These are phyloP conservation scores for Gadopsis marmoratus DNA, from an alignment of 2,797 vertebrate genomes.

Conservation along the genomic window DNA sequence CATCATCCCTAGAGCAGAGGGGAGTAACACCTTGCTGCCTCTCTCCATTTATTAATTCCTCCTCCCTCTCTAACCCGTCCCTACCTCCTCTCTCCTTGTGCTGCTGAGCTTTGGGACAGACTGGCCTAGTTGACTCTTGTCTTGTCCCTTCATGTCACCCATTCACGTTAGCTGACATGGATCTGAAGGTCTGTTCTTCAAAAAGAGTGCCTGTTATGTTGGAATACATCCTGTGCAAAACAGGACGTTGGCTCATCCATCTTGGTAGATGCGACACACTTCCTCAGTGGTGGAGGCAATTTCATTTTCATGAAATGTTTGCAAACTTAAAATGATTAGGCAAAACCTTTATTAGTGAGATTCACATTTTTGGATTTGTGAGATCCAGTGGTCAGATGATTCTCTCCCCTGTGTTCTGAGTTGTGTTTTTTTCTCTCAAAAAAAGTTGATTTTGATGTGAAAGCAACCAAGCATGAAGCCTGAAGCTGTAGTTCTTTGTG, in stretches of 20 bases:
- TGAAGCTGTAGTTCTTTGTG: constrained; percentile 1
- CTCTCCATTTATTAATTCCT: constrained; percentile 33
- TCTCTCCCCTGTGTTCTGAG: not conserved
- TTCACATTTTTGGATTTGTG: not conserved
- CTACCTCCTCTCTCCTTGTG: constrained; percentile 4
- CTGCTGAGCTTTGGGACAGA: constrained; percentile 10
- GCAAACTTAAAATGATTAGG: not conserved
- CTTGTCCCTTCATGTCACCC: not conserved
- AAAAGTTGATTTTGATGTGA: not conserved
- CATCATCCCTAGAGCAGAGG: constrained; percentile 63
- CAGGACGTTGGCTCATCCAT: not conserved
- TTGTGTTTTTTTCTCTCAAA: too few relatives aligned
- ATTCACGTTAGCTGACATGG: constrained; percentile 1
- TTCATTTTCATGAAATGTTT: not conserved
- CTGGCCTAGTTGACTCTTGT: not conserved
- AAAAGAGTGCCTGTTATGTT: not conserved
- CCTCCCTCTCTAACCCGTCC: constrained; percentile 24
- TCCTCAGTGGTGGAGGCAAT: not conserved
- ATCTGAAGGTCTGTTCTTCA: constrained; percentile 9
- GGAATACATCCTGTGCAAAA: not conserved
- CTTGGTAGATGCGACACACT: not conserved
- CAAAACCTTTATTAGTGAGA: not conserved
- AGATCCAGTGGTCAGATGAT: not conserved
- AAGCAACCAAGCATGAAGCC: not conserved
- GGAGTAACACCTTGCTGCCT: constrained; percentile 43